A percentile compares a stretch with the other conserved stretches of the same genome.
These are phyloP conservation scores for Urocolius indicus DNA, from an alignment of 2,113 vertebrate species.

Conservation along the genomic window DNA sequence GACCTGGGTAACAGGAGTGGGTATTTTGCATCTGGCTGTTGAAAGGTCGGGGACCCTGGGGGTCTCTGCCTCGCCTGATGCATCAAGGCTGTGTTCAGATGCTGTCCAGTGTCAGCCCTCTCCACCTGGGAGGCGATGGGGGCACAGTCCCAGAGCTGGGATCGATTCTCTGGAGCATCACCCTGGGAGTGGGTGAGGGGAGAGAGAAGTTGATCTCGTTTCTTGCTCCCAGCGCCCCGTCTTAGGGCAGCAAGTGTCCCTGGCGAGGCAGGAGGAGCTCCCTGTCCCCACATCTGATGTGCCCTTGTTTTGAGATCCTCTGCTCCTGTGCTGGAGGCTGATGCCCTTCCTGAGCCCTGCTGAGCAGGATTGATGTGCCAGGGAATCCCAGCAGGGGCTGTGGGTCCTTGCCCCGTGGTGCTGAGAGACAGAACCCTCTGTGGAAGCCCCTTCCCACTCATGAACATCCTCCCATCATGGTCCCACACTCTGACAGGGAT, in stretches of 20 bases:
- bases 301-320: neutral
- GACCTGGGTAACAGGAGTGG: constrained; percentile 25
- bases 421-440: neutral
- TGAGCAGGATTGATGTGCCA: neutral
- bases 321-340: accelerated
- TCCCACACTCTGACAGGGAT: accelerated
- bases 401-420: accelerated
- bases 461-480: neutral
- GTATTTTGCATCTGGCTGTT: constrained; percentile 41
- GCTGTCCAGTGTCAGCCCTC: neutral
- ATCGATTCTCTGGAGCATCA: accelerated
- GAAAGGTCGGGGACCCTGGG: constrained; percentile 18
- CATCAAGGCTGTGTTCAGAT: neutral
- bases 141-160: neutral
- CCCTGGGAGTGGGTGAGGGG: accelerated
- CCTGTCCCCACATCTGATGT: accelerated
- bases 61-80: constrained; percentile 20
- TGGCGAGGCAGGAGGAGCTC: neutral
- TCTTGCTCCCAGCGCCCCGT: neutral
- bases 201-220: accelerated
- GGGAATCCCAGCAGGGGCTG: accelerated
- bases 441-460: accelerated
- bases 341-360: neutral
- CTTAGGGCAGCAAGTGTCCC: neutral
- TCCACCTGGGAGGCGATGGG: neutral